Evolutionary conservation across 1,140 invertebrate genomes (phyloP).

Genomic region (Drosophila malerkotliana): DNA sequence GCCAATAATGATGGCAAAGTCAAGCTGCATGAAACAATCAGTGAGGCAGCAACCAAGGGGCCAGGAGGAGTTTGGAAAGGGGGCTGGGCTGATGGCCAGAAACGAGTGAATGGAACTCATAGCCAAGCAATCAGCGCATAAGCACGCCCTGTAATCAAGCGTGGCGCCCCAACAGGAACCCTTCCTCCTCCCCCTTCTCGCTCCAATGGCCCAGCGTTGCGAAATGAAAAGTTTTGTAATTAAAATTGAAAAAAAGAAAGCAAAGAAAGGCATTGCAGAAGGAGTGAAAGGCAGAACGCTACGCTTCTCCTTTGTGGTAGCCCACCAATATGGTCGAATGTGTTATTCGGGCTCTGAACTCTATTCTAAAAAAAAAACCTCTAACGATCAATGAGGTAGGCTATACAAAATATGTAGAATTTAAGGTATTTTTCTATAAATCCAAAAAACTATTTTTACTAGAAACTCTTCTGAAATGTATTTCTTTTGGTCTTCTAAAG

Average conservation of each 20-base stretch:
- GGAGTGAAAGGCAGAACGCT: constrained; percentile 46
- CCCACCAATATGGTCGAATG: constrained; percentile 9
- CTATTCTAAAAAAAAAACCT: too few relatives aligned
- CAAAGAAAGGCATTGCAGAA: constrained; percentile 41
- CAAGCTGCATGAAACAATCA: constrained; percentile 55
- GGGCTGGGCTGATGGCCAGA: constrained; percentile 14
- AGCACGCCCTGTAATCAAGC: constrained; percentile 80
- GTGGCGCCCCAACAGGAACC: constrained; percentile 37
- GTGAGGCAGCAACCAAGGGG: constrained; percentile 9
- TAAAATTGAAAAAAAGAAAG: constrained; percentile 67
- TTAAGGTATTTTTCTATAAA: too few relatives aligned
- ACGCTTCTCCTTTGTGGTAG: constrained; percentile 17
- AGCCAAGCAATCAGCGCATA: constrained; percentile 78
- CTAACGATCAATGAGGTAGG: background rate
- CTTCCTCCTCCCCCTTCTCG: background rate
- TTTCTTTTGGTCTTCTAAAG: too few relatives aligned
- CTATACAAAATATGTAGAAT: too few relatives aligned
- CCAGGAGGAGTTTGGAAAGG: background rate
- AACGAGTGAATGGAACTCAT: constrained; percentile 50
- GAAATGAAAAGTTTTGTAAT: constrained; percentile 82
- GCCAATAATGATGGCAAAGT: constrained; percentile 76
- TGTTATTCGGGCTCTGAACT: background rate
- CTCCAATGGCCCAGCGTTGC: constrained; percentile 46
- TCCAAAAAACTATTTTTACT: too few relatives aligned
- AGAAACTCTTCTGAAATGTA: too few relatives aligned